Evolutionary conservation across 2,888 invertebrate species (phyloP).

Genomic region (Incurvaria masculella): DNA sequence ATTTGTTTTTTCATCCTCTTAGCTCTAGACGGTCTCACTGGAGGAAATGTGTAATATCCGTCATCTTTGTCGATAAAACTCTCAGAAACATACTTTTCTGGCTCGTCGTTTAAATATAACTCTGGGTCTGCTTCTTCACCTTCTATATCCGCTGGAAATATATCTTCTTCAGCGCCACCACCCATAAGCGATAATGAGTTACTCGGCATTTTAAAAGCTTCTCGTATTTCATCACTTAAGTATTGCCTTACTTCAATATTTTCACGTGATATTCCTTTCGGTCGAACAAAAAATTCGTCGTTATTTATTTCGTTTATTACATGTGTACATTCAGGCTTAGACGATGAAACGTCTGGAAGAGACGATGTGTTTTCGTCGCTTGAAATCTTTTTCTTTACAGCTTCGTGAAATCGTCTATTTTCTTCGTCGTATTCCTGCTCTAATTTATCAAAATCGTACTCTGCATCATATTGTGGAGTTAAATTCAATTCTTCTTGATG

Average conservation of each 20-base stretch:
- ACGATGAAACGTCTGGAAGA: conserved; percentile 35
- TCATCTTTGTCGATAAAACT: conserved; percentile 49
- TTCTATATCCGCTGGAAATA: conserved; percentile 35
- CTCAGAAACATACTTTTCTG: conserved; percentile 37
- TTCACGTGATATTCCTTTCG: conserved; percentile 78
- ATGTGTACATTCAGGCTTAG: conserved; percentile 47
- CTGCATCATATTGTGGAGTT: conserved; percentile 35
- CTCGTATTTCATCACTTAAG: conserved; percentile 74
- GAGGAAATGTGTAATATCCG: conserved; percentile 53
- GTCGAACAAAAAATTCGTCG: conserved; percentile 82
- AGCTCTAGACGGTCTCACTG: conserved; percentile 54
- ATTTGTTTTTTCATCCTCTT: conserved; percentile 48
- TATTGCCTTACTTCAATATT: conserved; percentile 77
- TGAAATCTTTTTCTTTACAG: conserved; percentile 26
- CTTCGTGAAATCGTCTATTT: conserved; percentile 41
- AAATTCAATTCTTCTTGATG: conserved; percentile 33
- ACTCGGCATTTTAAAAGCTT: conserved; percentile 67
- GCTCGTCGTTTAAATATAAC: conserved; percentile 34
- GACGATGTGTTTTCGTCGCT: conserved; percentile 27
- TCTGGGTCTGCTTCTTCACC: conserved; percentile 38
- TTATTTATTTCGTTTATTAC: conserved; percentile 84
- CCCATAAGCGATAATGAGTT: conserved; percentile 66
- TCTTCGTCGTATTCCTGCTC: conserved; percentile 54
- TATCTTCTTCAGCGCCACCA: conserved; percentile 28
- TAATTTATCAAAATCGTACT: conserved; percentile 56